phyloP scores from a whole-genome alignment of 1,140 invertebrate species.

The Copidosoma floridanum region DNA sequence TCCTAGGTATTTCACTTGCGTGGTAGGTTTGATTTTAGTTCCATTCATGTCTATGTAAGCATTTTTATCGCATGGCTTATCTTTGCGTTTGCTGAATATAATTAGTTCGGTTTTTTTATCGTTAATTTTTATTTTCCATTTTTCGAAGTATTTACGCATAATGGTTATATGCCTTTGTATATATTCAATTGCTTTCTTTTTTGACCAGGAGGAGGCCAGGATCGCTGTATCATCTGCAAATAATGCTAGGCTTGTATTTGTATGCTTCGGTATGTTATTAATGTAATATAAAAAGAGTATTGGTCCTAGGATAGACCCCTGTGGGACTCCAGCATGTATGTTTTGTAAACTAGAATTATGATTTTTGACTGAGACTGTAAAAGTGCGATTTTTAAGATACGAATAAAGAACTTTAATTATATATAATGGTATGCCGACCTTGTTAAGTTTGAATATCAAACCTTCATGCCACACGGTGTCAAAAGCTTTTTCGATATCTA shows the following conservation, averaged over 20 bases:
- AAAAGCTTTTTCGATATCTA: slow-evolving; percentile 16
- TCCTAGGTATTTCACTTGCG: too few relatives aligned
- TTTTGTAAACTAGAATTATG: slow-evolving; percentile 15
- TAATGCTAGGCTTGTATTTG: slow-evolving; percentile 34
- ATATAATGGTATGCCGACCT: slow-evolving; percentile 7
- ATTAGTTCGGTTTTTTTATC: slow-evolving; percentile 1
- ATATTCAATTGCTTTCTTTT: not conserved
- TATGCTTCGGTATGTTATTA: slow-evolving; percentile 35
- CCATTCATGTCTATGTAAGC: too few relatives aligned
- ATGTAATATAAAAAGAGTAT: slow-evolving; percentile 35
- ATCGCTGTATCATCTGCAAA: slow-evolving; percentile 43
- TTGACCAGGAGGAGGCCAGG: slow-evolving; percentile 31
- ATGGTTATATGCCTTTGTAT: slow-evolving; percentile 18
- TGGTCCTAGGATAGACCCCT: slow-evolving; percentile 39
- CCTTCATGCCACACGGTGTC: slow-evolving; percentile 25
- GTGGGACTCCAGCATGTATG: slow-evolving; percentile 36
- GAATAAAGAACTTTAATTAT: slow-evolving; percentile 41
- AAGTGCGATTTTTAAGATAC: slow-evolving; percentile 31
- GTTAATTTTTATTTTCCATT: slow-evolving; percentile 35
- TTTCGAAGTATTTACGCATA: slow-evolving; percentile 13
- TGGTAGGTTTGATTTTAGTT: too few relatives aligned
- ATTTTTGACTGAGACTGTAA: slow-evolving; percentile 25
- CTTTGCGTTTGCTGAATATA: slow-evolving; percentile 12
- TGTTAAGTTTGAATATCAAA: slow-evolving; percentile 19
- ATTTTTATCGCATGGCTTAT: not conserved